Base-by-base conservation (phyloP, 1,140 invertebrate genomes). In the Diorhabda sublineata region DNA sequence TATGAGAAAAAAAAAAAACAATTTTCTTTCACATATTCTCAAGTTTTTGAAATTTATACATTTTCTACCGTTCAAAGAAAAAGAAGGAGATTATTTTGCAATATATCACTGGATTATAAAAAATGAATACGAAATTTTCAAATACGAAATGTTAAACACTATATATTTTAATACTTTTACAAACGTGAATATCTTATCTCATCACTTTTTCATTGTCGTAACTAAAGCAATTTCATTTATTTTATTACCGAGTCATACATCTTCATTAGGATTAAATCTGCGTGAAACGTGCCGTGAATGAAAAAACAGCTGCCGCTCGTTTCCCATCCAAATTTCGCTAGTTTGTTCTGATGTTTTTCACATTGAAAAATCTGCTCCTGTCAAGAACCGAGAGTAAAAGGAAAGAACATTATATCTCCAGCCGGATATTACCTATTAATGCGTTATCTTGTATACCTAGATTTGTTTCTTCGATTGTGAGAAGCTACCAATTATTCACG, bases 211-310 rank as follows among this genome's bases (percentile, higher is more conserved):
- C 47, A 52, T n/a, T 52, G 47, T 52, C 47, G 4, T 6, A 6
- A 6, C n/a, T n/a, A 52, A 52, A 52, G 47, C 47, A 52, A 52
- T 52, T 52, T 52, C 47, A 52, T 52, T 52, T 52, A 52, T 52
- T 52, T 52, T 52, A 52, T 52, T 52, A 52, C 47, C 47, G 47
- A 52, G n/a, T 52, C 47, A 52, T 52, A 52, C 47, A 52, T 52
- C 47, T 52, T 52, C 47, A 52, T 52, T 52, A 52, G 47, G 47
- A 52, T 52, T 52, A 52, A 52, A 52, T 52, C 47, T 52, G 47
- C 47, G 47, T 52, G n/a, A 52, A 52, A 52, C 47, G 47, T 52
- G 47, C 47, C 47, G 6, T 52, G 47, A 52, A 52, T 52, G n/a
- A 52, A 52, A 52, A 52, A 52, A n/a, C 47, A 52, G 47, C n/a